Conservation (phyloP, 2,888 invertebrate genomes). For the Parelbella ahira region DNA sequence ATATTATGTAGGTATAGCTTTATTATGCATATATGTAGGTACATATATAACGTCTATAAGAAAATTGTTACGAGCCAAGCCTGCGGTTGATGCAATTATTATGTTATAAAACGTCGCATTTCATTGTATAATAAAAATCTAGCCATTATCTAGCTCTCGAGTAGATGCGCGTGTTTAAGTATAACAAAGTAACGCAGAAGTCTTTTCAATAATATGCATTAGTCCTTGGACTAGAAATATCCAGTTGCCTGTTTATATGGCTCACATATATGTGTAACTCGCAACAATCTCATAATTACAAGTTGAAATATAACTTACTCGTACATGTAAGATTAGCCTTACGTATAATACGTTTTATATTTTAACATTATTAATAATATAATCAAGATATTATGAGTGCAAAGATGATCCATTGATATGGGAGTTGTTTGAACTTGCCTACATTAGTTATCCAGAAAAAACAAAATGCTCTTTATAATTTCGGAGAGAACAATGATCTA, state of each 20-base stretch:
- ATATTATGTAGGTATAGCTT: conserved; percentile 8
- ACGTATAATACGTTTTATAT: too few relatives aligned
- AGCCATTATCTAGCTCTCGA: too few relatives aligned
- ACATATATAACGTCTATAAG: conserved; percentile 10
- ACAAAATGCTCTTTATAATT: conserved; percentile 8
- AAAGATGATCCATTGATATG: too few relatives aligned
- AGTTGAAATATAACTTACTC: too few relatives aligned
- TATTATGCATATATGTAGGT: conserved; percentile 11
- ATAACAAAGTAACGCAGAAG: not conserved
- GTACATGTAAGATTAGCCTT: too few relatives aligned
- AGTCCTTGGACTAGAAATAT: too few relatives aligned
- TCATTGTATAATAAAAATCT: conserved; percentile 4
- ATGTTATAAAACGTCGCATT: conserved; percentile 14
- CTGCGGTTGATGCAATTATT: conserved; percentile 18
- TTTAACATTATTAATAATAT: too few relatives aligned
- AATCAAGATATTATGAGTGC: not conserved
- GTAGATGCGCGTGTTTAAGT: too few relatives aligned
- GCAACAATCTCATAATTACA: too few relatives aligned
- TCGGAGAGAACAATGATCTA: conserved; percentile 17
- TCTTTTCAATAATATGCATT: too few relatives aligned
- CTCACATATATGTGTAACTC: too few relatives aligned
- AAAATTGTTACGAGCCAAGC: conserved; percentile 10
- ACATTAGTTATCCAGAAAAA: not conserved
- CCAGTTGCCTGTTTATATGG: too few relatives aligned
- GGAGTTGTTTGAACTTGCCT: not conserved